Evolutionary conservation across 1,140 invertebrate species (phyloP), one percentile per base, ranked within the genome.

Genomic region (Teleogryllus occipitalis): DNA sequence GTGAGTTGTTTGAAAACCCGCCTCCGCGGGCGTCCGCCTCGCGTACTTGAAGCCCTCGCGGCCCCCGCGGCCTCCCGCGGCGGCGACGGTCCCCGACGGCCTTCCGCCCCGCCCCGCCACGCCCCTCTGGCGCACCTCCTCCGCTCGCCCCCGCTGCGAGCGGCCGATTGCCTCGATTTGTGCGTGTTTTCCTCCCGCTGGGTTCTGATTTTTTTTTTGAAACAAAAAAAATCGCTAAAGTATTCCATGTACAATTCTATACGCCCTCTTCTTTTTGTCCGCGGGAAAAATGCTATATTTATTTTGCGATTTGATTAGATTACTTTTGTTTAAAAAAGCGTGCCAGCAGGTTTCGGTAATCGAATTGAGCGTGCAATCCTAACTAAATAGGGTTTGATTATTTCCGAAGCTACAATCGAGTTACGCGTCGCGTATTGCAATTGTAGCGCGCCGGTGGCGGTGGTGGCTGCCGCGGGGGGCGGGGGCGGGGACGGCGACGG

Each of bases 231-330:
- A 65, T 65, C 54, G 54, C 54, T 65, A 65, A 65, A 65, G 54
- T 65, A 65, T 65, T 65, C 54, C 54, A 18, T 18, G 54, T 65
- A 65, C 54, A 65, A 65, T 65, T 65, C 54, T 65, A 65, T 65
- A 65, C 54, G 54, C 54, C 54, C 54, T 65, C 54, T 65, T 65
- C 54, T 65, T 65, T 65, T 65, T 65, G 54, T 65, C 18, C 54
- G 54, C 54, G 54, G 54, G 54, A 65, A 65, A 65, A 65, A 65
- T 65, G 54, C 54, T 65, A 65, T 65, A 65, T 65, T 65, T 65
- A 65, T 65, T 65, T 65, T 65, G 54, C 54, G 54, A 65, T 65
- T 65, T 65, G 54, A 65, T 65, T 65, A 65, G 54, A 65, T 65
- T 65, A 65, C 54, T 65, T 65, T 65, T 65, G 54, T 65, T 65